These are phyloP conservation scores for Hippocampus guttulatus DNA, from an alignment of 2,113 vertebrate species.

Conservation along the genomic window DNA sequence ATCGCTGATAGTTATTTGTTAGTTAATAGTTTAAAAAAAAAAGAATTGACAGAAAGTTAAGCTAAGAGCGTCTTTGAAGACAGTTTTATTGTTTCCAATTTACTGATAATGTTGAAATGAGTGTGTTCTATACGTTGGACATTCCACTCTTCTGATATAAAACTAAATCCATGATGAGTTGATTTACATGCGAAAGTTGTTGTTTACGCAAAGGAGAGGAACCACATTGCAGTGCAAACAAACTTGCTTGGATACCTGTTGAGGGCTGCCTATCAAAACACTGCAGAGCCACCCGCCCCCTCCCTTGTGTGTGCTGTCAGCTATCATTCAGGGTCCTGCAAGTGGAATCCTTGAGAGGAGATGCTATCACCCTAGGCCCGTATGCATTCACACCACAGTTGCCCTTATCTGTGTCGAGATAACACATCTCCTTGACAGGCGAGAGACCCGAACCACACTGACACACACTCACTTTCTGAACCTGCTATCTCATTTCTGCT, in stretches of 20 bases:
- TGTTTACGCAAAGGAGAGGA: constrained; percentile 42
- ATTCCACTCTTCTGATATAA: neutral
- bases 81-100: too few relatives aligned
- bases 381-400: constrained; percentile 73
- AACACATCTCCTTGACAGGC: constrained; percentile 60
- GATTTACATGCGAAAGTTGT: constrained; percentile 32
- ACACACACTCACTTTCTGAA: constrained; percentile 38
- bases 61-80: too few relatives aligned
- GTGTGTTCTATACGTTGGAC: neutral
- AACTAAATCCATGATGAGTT: constrained; percentile 4
- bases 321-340: constrained; percentile 71
- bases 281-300: constrained; percentile 33
- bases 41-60: too few relatives aligned
- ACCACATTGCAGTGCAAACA: constrained; percentile 50
- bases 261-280: constrained; percentile 49
- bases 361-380: constrained; percentile 70
- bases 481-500: constrained; percentile 16
- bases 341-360: constrained; percentile 74
- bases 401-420: constrained; percentile 70
- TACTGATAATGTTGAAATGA: neutral
- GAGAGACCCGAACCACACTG: constrained; percentile 44
- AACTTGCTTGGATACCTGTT: constrained; percentile 47
- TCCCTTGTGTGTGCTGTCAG: constrained; percentile 56
- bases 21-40: too few relatives aligned
- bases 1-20: too few relatives aligned